Evolutionary conservation across 2,113 vertebrate genomes (phyloP), one percentile per base, ranked within the genome.

Genomic region (Rhinolophus sinicus): DNA sequence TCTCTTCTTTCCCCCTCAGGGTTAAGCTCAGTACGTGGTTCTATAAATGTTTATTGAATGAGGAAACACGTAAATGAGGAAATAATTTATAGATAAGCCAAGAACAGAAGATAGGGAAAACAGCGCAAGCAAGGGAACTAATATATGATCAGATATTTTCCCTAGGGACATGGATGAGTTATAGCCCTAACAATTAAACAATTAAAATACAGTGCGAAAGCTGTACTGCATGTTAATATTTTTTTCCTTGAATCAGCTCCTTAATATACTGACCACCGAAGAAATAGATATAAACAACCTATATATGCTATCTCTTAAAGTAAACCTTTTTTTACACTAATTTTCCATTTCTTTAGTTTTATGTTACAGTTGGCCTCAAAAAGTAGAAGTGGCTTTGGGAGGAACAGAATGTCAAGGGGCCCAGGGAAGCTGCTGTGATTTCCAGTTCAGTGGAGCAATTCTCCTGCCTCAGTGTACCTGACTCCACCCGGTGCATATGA

Each of bases 251-350:
- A 95, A 47, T 60, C 22, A 24, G 26, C 19, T n/a, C 56, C 40
- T 95, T 89, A 89, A 95, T 72, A 89, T 40, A 33, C 12, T n/a
- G 22, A 65, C 52, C 54, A 73, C 14, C 54, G 92, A 94, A 70
- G 47, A 97, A 47, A 70, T 0, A 87, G 56, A 86, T 9, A n/a
- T 47, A 65, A 92, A 50, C 22, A 78, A 73, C 13, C n/a, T 40
- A 84, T 65, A 73, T 93, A 85, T 80, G 35, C 56, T 69, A 56
- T 58, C 11, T 62, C 81, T 92, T 92, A 85, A 94, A 97, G 92
- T 60, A 58, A 81, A 58, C 2, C 2, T 13, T 80, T 86, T 80
- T 67, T 90, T 50, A 81, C 0, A 30, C 11, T 6, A 9, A n/a
- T 72, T 87, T 89, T 35, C 16, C 28, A 76, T 40, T 56, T 93